A percentile compares a stretch with the other conserved stretches of the same genome.
phyloP scores from a whole-genome alignment of 2,113 vertebrate genomes.

The Saccopteryx bilineata region DNA sequence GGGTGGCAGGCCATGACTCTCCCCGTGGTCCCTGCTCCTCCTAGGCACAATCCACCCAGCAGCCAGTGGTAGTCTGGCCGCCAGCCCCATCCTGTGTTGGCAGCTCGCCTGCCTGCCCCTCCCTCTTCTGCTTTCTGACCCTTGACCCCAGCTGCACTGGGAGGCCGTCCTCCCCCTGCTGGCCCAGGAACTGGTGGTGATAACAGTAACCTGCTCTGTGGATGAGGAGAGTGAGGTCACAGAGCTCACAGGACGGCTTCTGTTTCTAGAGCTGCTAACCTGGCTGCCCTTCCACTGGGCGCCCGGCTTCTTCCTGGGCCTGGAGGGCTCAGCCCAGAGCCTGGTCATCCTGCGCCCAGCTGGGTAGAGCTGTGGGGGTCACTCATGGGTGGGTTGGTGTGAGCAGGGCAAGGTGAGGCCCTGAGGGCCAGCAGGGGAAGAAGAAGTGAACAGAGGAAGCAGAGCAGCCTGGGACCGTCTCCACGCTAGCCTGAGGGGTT shows the following conservation, averaged over 20 bases:
- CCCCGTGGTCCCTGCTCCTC: neutral
- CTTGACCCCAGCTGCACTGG: neutral
- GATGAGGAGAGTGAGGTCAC: accelerated
- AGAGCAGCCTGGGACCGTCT: neutral
- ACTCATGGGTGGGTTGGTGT: neutral
- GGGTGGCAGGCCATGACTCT: neutral
- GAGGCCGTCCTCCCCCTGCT: neutral
- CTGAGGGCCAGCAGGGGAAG: neutral
- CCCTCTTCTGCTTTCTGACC: neutral
- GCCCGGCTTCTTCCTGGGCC: neutral
- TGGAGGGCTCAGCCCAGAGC: neutral
- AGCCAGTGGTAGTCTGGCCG: accelerated
- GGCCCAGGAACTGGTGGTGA: neutral
- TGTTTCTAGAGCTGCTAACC: neutral
- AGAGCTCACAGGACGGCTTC: neutral
- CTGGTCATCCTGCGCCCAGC: neutral
- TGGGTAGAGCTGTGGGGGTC: neutral
- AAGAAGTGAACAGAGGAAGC: neutral
- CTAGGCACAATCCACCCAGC: neutral
- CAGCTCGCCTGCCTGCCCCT: neutral
- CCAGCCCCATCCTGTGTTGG: no score
- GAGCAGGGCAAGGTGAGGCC: no score
- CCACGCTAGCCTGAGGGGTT: neutral
- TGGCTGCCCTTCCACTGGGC: neutral
- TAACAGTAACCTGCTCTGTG: accelerated